Percentiles rank a stretch among this genome's conserved stretches.
Evolutionary conservation across 2,888 invertebrate genomes (phyloP).

Genomic region (Crossocerus cetratus): DNA sequence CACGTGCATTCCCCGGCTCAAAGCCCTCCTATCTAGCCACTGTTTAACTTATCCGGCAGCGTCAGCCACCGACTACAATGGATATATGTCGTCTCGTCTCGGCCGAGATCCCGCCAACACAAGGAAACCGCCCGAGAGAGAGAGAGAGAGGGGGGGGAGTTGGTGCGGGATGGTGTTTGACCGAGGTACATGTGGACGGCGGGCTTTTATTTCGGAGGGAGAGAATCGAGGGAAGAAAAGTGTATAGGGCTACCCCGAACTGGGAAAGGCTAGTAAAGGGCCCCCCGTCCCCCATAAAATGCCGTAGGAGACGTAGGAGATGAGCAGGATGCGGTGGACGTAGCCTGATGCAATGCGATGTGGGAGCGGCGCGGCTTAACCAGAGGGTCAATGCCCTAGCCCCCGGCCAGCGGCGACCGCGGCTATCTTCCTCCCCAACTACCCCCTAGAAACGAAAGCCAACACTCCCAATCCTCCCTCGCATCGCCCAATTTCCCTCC

Average conservation of each 20-base stretch:
- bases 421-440: slow-evolving; percentile 60
- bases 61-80: slow-evolving; percentile 8
- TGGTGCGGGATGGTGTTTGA: slow-evolving; percentile 6
- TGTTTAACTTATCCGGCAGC: slow-evolving; percentile 17
- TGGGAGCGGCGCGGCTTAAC: slow-evolving; percentile 62
- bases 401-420: slow-evolving; percentile 60
- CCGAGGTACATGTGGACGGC: background rate
- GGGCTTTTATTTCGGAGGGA: slow-evolving; percentile 13
- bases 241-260: slow-evolving; percentile 40
- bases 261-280: slow-evolving; percentile 27
- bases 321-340: slow-evolving; percentile 49
- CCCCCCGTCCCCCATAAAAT: slow-evolving; percentile 31
- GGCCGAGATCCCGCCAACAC: too few species aligned
- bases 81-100: background rate
- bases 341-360: slow-evolving; percentile 67
- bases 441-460: slow-evolving; percentile 53
- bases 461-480: slow-evolving; percentile 22
- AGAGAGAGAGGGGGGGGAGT: background rate
- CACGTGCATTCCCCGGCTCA: slow-evolving; percentile 12
- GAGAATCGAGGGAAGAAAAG: slow-evolving; percentile 11
- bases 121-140: too few species aligned
- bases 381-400: slow-evolving; percentile 65
- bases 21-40: background rate
- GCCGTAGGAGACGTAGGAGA: slow-evolving; percentile 43
- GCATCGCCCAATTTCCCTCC: slow-evolving; percentile 22